Percentiles rank a stretch among this genome's conserved stretches.
phyloP scores from a whole-genome alignment of 2,888 invertebrate species.

The Gastrophysa polygoni region DNA sequence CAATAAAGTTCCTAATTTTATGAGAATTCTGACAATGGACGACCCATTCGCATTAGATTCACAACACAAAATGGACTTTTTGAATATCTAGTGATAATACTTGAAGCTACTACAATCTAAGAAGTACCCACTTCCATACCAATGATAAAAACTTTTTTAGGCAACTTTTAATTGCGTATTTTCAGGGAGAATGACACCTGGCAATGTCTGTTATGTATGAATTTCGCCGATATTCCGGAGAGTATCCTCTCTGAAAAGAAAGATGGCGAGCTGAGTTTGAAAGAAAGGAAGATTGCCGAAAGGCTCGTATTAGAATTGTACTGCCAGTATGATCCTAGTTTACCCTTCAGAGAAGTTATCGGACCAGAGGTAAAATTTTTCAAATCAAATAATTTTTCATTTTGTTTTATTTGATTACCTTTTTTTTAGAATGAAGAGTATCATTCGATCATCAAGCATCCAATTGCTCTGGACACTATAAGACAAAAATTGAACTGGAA shows the following conservation, averaged over 20 bases:
- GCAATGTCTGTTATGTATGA: slow-evolving; percentile 90
- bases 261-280: slow-evolving; percentile 62
- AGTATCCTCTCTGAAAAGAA: slow-evolving; percentile 60
- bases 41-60: too few relatives aligned
- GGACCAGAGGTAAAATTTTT: slow-evolving; percentile 67
- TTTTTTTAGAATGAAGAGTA: slow-evolving; percentile 68
- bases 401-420: too few relatives aligned
- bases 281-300: slow-evolving; percentile 76
- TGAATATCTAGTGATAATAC: too few relatives aligned
- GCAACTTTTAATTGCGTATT: too few relatives aligned
- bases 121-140: too few relatives aligned
- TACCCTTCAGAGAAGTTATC: slow-evolving; percentile 86
- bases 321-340: slow-evolving; percentile 88
- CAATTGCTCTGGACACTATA: slow-evolving; percentile 86
- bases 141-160: too few relatives aligned
- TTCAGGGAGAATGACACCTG: slow-evolving; percentile 76
- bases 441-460: slow-evolving; percentile 73
- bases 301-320: slow-evolving; percentile 87
- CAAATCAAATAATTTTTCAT: background rate
- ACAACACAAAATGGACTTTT: too few relatives aligned
- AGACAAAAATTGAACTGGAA: slow-evolving; percentile 79
- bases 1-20: too few relatives aligned
- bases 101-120: too few relatives aligned
- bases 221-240: slow-evolving; percentile 71
- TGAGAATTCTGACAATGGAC: background rate